Conservation (phyloP, 2,797 vertebrate genomes). For the Anabacerthia variegaticeps region DNA sequence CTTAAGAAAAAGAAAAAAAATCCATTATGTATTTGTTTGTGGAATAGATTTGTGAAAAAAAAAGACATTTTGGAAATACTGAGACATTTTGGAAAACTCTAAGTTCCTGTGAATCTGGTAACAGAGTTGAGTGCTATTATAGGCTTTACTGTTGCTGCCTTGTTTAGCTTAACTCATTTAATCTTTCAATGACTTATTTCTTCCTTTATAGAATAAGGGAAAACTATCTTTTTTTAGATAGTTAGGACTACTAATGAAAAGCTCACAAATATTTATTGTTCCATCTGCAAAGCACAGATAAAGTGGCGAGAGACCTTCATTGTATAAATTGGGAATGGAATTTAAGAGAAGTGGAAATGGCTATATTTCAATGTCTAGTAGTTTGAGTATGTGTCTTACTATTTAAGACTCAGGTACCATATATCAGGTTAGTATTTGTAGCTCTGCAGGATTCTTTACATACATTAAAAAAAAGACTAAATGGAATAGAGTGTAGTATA, state of each 20-base stretch:
- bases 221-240: not conserved
- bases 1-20: not conserved
- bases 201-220: not conserved
- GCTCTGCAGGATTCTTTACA: conserved; percentile 38
- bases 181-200: not conserved
- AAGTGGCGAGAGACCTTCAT: not conserved
- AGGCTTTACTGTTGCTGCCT: not conserved
- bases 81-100: not conserved
- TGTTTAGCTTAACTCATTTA: not conserved
- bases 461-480: conserved; percentile 19
- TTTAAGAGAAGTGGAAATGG: not conserved
- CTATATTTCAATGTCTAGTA: not conserved
- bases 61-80: not conserved
- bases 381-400: not conserved
- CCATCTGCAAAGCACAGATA: not conserved
- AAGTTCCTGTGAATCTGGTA: not conserved
- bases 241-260: not conserved
- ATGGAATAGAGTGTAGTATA: not conserved
- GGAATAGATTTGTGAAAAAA: not conserved
- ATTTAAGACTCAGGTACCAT: not conserved
- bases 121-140: not conserved
- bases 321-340: not conserved
- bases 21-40: not conserved
- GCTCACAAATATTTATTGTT: not conserved
- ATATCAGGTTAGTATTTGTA: not conserved